Base-by-base conservation (phyloP, 2,888 invertebrate species). In the Philaethria dido region DNA sequence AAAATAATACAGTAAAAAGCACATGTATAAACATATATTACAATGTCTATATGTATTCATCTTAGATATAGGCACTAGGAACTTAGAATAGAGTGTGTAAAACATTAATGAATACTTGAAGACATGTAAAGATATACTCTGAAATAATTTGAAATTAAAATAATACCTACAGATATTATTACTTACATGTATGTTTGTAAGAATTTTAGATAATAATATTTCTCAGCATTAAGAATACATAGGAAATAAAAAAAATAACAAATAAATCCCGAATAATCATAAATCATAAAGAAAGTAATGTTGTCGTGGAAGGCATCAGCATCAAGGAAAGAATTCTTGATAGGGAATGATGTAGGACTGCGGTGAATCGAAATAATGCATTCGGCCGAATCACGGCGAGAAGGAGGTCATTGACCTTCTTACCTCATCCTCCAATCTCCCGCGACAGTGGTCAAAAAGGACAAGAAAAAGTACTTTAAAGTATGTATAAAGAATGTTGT, bases 211-310 rank as follows among this genome's bases (percentile, higher is more conserved):
- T 36, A 36, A 36, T 9, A 36, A 36, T 8, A 39, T 1, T 39
- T 13, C 2, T 13, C 13, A 39, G 11, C 13, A 39, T 39, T 48
- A 68, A 85, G 83, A 76, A 75, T 66, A 70, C 61, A 66, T 42
- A 39, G 55, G 55, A 62, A 20, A 79, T 72, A 76, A 80, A 83
- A 80, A 77, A 78, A 78, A 5, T 18, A 11, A 47, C 77, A 54
- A 86, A 86, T 85, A 84, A 70, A 76, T 72, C 76, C 77, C 77
- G 70, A 74, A 76, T 75, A 75, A 64, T 81, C 83, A 83, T 89
- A 88, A 89, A 89, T 89, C 86, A 90, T 86, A 86, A 85, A 83
- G 86, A 88, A 89, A 89, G 85, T 83, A n/a, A 79, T 78, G 77
- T 80, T 80, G 81, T 82, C 81, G 80, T 90, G 84, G 87, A 88